phyloP scores from a whole-genome alignment of 2,888 invertebrate genomes.

The Lymantria dispar region DNA sequence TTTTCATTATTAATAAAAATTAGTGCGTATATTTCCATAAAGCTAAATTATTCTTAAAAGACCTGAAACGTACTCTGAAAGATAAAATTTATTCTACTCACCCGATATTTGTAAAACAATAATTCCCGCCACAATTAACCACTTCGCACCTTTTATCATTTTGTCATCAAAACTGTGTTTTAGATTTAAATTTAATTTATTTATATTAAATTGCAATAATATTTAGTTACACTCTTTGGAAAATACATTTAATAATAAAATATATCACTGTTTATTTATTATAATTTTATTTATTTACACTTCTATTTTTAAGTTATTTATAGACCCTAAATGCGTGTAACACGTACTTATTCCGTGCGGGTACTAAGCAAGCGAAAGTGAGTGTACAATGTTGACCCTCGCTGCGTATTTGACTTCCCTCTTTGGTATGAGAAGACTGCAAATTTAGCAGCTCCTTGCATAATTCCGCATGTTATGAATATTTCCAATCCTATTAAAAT shows the following conservation, averaged over 20 bases:
- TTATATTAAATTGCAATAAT: neutral
- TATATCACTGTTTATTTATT: neutral
- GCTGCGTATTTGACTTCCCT: conserved; percentile 38
- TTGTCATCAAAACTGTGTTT: conserved; percentile 9
- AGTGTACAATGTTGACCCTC: conserved; percentile 48
- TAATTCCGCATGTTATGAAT: conserved; percentile 9
- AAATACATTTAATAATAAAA: neutral
- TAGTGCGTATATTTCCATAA: no score
- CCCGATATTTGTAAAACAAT: conserved; percentile 61
- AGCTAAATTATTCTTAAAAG: no score
- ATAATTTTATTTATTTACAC: conserved; percentile 7
- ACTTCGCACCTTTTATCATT: conserved; percentile 62
- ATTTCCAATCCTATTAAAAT: neutral
- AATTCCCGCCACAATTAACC: conserved; percentile 68
- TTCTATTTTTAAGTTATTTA: neutral
- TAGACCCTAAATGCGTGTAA: conserved; percentile 42
- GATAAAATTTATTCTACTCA: conserved; percentile 29
- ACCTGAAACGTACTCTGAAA: no score
- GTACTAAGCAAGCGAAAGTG: conserved; percentile 72
- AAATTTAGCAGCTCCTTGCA: conserved; percentile 31
- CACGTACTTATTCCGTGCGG: conserved; percentile 47
- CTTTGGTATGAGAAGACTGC: conserved; percentile 29
- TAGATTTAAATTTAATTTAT: no score
- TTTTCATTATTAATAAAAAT: no score
- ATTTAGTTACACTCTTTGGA: neutral